Evolutionary conservation across 2,797 vertebrate genomes (phyloP), one percentile per base, ranked within the genome.

Genomic region (Falco columbarius): DNA sequence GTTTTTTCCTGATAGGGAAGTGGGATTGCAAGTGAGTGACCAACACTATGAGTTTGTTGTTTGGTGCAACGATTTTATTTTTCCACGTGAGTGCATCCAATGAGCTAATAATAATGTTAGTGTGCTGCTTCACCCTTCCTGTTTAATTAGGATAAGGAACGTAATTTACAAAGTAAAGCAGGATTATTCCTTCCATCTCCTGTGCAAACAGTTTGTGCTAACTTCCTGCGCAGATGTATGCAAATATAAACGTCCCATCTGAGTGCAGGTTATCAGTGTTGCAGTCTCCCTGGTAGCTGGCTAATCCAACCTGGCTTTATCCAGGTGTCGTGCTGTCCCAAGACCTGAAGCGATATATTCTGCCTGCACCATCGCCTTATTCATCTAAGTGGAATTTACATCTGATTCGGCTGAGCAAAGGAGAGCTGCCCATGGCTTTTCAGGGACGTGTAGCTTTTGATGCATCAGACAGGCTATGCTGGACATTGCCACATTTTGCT

Each of bases 361-460:
- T 80, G 59, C 42, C 79, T 54, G 19, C 1, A 4, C 71, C 1
- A 0, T 67, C 8, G 5, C 20, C n/a, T 90, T 30, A 1, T 93
- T 94, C 62, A 66, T 89, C 63, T 63, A 12, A 86, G 81, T 80
- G 47, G 81, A 46, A 91, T 81, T 70, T 91, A 38, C 63, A n/a
- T 93, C 77, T 86, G 52, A 88, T 61, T 92, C 56, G 74, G 82
- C 63, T 56, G 20, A 81, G 84, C 44, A 47, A 84, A 79, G 54
- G 86, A 70, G 91, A 84, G 56, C 93, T 0, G 7, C 86, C 88
- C 27, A n/a, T 75, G 70, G 75, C 54, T 97, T 95, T 96, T 86
- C 72, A 90, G 77, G 84, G 67, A 58, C 13, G 7, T 91, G 5
- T 10, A 36, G 90, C 86, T 91, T 91, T 56, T 5, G 21, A 40